phyloP scores from a whole-genome alignment of 2,797 vertebrate genomes.

The Takifugu rubripes region DNA sequence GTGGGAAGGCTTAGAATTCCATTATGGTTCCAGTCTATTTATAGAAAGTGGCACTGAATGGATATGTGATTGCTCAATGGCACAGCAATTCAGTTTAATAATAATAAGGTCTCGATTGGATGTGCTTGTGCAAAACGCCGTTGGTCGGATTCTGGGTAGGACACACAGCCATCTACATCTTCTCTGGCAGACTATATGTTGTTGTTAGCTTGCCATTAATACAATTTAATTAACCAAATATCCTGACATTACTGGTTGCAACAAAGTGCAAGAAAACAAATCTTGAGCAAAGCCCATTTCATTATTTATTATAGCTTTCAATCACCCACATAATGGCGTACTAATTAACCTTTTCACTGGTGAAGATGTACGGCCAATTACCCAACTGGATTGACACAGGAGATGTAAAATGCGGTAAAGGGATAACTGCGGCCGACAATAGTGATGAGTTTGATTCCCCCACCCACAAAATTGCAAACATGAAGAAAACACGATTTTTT shows the following conservation, averaged over 20 bases:
- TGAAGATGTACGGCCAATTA: conserved; percentile 67
- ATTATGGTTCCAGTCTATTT: neutral
- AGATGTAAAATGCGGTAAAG: conserved; percentile 53
- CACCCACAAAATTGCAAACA: neutral
- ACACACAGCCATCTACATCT: neutral
- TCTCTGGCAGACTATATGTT: neutral
- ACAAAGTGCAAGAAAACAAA: conserved; percentile 40
- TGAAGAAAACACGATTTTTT: neutral
- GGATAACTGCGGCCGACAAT: conserved; percentile 31
- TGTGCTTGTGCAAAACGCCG: neutral
- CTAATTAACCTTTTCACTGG: conserved; percentile 71
- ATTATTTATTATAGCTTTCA: conserved; percentile 61
- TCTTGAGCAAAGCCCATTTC: conserved; percentile 47
- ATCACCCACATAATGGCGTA: conserved; percentile 61
- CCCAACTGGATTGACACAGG: conserved; percentile 45
- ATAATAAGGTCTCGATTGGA: neutral
- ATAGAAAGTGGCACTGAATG: neutral
- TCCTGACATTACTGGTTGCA: conserved; percentile 8
- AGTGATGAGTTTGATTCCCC: conserved; percentile 31
- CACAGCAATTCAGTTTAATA: neutral
- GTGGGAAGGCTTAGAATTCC: neutral
- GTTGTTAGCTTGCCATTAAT: neutral
- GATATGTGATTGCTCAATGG: neutral
- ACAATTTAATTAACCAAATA: conserved; percentile 4
- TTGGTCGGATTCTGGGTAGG: neutral